Percentiles rank a stretch among this genome's conserved stretches.
Conservation (phyloP, 2,888 invertebrate species). For the Acrocyrtus sp. region DNA sequence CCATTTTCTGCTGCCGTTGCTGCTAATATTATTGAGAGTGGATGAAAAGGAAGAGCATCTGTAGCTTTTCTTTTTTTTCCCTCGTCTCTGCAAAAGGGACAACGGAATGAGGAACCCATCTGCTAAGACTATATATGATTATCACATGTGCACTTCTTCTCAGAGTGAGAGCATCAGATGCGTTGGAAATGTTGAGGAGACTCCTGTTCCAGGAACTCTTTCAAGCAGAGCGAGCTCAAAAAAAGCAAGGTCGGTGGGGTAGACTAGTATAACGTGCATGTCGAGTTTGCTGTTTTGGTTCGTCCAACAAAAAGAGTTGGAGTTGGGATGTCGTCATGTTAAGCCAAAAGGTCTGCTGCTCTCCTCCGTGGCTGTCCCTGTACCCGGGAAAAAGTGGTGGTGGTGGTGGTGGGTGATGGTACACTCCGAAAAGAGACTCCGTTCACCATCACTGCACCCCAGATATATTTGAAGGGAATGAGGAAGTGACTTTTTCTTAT, state of each 20-base stretch:
- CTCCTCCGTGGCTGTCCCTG: conserved; percentile 11
- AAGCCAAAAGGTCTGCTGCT: conserved; percentile 36
- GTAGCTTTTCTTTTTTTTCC: conserved; percentile 35
- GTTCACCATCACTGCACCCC: conserved; percentile 49
- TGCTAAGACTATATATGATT: conserved; percentile 25
- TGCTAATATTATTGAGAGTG: conserved; percentile 24
- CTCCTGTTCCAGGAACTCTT: conserved; percentile 49
- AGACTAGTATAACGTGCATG: no score
- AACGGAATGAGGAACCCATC: conserved; percentile 37
- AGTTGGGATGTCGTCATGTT: no score
- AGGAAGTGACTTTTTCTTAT: conserved; percentile 48
- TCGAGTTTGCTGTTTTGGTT: no score
- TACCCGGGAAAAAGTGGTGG: no score
- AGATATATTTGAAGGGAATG: conserved; percentile 49
- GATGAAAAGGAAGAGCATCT: conserved; percentile 45
- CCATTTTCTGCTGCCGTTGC: conserved; percentile 5
- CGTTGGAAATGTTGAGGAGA: conserved; percentile 4
- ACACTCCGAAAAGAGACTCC: not conserved
- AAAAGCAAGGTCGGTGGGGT: conserved; percentile 28
- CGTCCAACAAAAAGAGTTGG: no score
- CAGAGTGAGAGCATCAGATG: conserved; percentile 37
- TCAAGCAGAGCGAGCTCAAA: conserved; percentile 43
- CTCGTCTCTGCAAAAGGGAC: not conserved
- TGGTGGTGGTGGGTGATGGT: no score
- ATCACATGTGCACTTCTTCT: conserved; percentile 50